A percentile compares a stretch with the other conserved stretches of the same genome.
Evolutionary conservation across 2,113 vertebrate species (phyloP).

Genomic region (Micromys minutus): DNA sequence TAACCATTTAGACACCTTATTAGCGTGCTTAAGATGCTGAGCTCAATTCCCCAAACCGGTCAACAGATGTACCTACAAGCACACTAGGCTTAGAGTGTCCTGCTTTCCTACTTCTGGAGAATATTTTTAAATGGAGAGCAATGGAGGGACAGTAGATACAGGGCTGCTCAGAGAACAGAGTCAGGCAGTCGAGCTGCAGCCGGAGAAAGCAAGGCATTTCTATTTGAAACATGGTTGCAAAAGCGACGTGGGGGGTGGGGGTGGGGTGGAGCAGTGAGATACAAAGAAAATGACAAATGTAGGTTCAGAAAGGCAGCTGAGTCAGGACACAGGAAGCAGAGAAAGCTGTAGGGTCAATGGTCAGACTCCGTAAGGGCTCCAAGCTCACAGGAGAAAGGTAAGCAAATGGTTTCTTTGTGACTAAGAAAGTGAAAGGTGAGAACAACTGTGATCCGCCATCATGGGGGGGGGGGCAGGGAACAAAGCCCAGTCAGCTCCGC

Average conservation of each 20-base stretch:
- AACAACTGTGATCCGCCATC: fast-evolving
- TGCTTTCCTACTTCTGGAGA: background rate
- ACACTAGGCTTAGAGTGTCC: background rate
- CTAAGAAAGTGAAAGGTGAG: background rate
- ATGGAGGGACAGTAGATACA: background rate
- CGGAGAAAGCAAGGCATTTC: background rate
- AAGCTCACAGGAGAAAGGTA: background rate
- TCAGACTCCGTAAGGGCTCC: background rate
- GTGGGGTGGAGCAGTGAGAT: background rate
- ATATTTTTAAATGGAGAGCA: background rate
- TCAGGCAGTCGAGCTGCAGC: background rate
- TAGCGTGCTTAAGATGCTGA: background rate
- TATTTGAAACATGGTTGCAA: background rate
- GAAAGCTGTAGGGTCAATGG: background rate
- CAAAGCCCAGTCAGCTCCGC: background rate
- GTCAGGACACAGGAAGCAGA: background rate
- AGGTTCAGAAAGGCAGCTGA: background rate
- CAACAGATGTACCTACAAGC: background rate
- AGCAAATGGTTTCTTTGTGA: background rate
- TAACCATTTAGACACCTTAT: background rate
- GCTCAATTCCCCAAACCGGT: background rate
- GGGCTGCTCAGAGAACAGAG: background rate
- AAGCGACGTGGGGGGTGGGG: background rate
- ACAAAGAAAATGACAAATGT: background rate
- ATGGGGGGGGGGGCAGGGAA: fast-evolving